Evolutionary conservation across 2,113 vertebrate species (phyloP).

Genomic region (Pseudopipra pipra): DNA sequence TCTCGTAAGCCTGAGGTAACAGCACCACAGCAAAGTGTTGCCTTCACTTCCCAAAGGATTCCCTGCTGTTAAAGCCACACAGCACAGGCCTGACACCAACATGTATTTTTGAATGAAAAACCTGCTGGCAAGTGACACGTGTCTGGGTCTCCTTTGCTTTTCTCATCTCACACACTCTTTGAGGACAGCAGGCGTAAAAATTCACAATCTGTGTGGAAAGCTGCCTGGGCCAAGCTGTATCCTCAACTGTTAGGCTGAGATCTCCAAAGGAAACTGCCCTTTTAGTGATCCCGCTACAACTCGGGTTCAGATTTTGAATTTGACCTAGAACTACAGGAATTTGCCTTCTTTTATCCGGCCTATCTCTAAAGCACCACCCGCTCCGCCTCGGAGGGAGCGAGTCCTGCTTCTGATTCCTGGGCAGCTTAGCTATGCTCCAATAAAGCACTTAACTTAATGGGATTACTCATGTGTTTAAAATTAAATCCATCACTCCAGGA

Average conservation of each 20-base stretch:
- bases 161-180: background rate
- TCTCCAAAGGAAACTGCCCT: background rate
- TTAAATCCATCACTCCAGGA: background rate
- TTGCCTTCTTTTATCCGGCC: background rate
- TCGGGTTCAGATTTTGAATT: background rate
- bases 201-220: background rate
- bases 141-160: background rate
- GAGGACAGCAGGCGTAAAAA: background rate
- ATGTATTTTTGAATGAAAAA: background rate
- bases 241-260: background rate
- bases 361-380: background rate
- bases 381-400: accelerated
- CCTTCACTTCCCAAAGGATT: background rate
- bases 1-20: accelerated
- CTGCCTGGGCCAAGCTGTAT: background rate
- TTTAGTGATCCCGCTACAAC: background rate
- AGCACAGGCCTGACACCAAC: accelerated
- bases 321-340: background rate
- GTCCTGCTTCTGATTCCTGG: background rate
- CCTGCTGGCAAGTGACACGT: background rate
- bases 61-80: background rate
- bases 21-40: accelerated
- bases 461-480: slow-evolving; percentile 16
- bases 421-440: slow-evolving; percentile 7
- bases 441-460: slow-evolving; percentile 20